Evolutionary conservation across 53 echinoderm and acorn worm genomes (phyloP), one percentile per base, ranked within the genome.

Genomic region (Holothuria scabra): DNA sequence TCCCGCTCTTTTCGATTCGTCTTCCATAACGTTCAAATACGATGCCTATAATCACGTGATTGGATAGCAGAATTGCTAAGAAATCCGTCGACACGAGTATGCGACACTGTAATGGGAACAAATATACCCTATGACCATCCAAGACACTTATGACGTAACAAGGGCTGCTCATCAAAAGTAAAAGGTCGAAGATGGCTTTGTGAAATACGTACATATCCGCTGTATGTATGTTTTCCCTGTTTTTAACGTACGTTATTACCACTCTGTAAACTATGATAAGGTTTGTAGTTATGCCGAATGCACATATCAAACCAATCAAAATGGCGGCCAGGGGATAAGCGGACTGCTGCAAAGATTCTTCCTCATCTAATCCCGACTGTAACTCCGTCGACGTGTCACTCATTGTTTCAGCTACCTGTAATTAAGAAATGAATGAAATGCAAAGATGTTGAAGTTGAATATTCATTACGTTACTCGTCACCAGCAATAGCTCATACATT

Each of bases 141-240:
- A 87, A 61, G 9, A 91, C 67, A 52, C 85, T 76, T 14, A 83
- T 65, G 13, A 94, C 85, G 80, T 89, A 91, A 37, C 87, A 58
- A 5, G 91, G 91, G 38, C 89, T 85, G 28, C 82, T 74, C 16
- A 70, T 14, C 4, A 94, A 69, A 9, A 87, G 74, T 28, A 91
- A 56, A 60, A 91, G 46, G 48, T 94, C 91, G 30, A 79, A 22
- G 7, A 87, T 56, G 3, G 90, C 87, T 85, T 91, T 94, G 85
- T 94, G 87, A 30, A 66, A 80, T 28, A 91, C 37, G 59, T 91
- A 94, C 26, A 91, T 87, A 44, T 91, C 84, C 25, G 64, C 84
- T 9, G 88, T 25, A 3, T 84, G 88, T 10, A 76, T 76, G 32
- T 76, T 84, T 37, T 84, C 84, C n/a, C 66, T 60, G 4, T 65